Evolutionary conservation across 2,797 vertebrate species (phyloP), one percentile per base, ranked within the genome.

Genomic region (Enteromius afrohamiltoni): DNA sequence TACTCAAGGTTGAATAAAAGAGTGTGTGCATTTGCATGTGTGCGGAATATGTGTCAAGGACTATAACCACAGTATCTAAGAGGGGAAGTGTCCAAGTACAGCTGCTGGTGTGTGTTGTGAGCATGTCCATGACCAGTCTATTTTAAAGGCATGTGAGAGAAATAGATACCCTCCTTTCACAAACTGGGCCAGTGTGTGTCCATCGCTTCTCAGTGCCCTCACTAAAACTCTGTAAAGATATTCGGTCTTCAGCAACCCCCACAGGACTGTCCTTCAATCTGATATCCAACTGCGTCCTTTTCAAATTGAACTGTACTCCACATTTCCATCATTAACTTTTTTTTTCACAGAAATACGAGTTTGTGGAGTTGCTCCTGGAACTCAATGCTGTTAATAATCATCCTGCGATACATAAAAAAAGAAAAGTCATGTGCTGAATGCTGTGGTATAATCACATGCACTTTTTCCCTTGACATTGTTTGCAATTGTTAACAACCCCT

Each of bases 61-160:
- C 53, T 71, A 51, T 69, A 74, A 60, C 42, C 53, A 86, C 17
- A 81, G 55, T 79, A 60, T 86, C 79, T 40, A n/a, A 76, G 68
- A 34, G 51, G 45, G 84, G 79, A 85, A 60, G 75, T 77, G 64
- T 88, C 16, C 23, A 37, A 60, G 75, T 78, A 65, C 73, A 88
- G 87, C 87, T 86, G 88, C 82, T 83, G 65, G 53, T 88, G n/a
- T 82, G 85, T 79, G 74, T 79, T 84, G 68, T 80, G 42, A 60
- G 73, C 40, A 81, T 81, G 77, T 71, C 69, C 73, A 79, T 77
- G 68, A 74, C 69, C 49, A 26, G 62, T 84, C 85, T 89, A 87
- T 89, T 87, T 89, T 88, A 81, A 69, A 85, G 82, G 70, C 85
- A 84, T 79, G 77, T 79, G 53, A 60, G 69, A 79, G 87, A 87